Conservation (phyloP, 1,140 invertebrate genomes). For the Drosophila mauritiana region DNA sequence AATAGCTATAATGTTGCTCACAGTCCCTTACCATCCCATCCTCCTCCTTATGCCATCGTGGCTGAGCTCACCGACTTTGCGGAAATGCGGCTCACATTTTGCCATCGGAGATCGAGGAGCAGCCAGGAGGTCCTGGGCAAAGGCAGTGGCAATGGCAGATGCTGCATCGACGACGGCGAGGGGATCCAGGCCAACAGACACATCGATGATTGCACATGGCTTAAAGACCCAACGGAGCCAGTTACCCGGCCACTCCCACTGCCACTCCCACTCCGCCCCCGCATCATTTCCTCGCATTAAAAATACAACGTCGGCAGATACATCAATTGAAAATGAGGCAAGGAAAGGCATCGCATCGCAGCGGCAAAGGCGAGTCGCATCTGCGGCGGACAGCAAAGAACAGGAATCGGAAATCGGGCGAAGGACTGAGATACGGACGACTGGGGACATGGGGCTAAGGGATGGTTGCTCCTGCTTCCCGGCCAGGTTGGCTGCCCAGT, state of each 20-base stretch:
- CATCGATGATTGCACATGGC: constrained; percentile 77
- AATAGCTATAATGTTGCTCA: neutral
- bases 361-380: constrained; percentile 21
- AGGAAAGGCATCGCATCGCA: constrained; percentile 15
- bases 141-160: constrained; percentile 1
- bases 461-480: constrained; percentile 12
- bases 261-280: neutral
- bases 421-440: neutral
- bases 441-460: constrained; percentile 9
- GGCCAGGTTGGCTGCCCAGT: constrained; percentile 10
- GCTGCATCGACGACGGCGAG: constrained; percentile 37
- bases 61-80: constrained; percentile 35
- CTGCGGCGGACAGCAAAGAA: constrained; percentile 40
- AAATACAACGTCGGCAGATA: constrained; percentile 49
- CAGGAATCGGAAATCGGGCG: constrained; percentile 15
- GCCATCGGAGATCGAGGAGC: constrained; percentile 48
- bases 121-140: constrained; percentile 2
- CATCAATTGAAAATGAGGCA: constrained; percentile 77
- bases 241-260: constrained; percentile 8
- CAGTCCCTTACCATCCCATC: neutral
- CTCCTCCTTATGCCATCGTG: neutral
- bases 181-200: constrained; percentile 54
- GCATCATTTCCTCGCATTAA: constrained; percentile 39
- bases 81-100: constrained; percentile 58
- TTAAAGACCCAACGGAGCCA: constrained; percentile 55